Evolutionary conservation across 2,888 invertebrate genomes (phyloP).

Genomic region (Calameuta pallipes): DNA sequence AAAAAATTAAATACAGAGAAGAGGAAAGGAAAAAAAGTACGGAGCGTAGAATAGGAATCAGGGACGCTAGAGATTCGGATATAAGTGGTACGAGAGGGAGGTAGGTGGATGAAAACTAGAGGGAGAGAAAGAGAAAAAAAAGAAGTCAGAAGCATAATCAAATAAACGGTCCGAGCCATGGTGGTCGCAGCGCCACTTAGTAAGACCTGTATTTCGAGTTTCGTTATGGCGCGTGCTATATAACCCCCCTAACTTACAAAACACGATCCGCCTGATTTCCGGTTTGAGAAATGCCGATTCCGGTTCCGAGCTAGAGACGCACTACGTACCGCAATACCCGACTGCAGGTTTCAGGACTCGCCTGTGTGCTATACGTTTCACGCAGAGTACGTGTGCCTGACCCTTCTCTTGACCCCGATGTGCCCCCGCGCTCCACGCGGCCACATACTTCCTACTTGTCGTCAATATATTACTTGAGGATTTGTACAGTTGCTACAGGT

Average conservation of each 20-base stretch:
- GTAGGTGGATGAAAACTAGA: conserved; percentile 16
- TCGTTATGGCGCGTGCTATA: conserved; percentile 23
- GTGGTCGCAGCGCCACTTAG: conserved; percentile 31
- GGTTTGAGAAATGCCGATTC: conserved; percentile 46
- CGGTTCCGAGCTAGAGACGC: conserved; percentile 36
- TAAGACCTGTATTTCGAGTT: conserved; percentile 55
- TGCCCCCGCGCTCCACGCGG: conserved; percentile 2
- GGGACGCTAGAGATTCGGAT: not conserved
- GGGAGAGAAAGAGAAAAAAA: conserved; percentile 9
- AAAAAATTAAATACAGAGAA: not conserved
- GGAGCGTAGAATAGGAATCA: not conserved
- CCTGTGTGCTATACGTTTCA: not conserved
- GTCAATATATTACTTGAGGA: not conserved
- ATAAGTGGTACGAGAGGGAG: not conserved
- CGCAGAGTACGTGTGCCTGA: conserved; percentile 4
- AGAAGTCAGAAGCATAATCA: conserved; percentile 38
- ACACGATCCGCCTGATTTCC: conserved; percentile 38
- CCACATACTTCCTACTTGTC: not conserved
- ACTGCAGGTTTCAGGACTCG: conserved; percentile 9
- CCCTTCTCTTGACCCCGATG: conserved; percentile 5
- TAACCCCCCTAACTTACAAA: not conserved
- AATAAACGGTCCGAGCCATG: conserved; percentile 27
- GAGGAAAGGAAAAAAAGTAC: not conserved
- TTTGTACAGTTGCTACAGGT: not conserved
- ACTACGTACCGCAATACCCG: conserved; percentile 13